Percentiles rank a stretch among this genome's conserved stretches.
These are phyloP conservation scores for Homarus gammarus DNA, from an alignment of 2,888 invertebrate genomes.

Conservation along the genomic window DNA sequence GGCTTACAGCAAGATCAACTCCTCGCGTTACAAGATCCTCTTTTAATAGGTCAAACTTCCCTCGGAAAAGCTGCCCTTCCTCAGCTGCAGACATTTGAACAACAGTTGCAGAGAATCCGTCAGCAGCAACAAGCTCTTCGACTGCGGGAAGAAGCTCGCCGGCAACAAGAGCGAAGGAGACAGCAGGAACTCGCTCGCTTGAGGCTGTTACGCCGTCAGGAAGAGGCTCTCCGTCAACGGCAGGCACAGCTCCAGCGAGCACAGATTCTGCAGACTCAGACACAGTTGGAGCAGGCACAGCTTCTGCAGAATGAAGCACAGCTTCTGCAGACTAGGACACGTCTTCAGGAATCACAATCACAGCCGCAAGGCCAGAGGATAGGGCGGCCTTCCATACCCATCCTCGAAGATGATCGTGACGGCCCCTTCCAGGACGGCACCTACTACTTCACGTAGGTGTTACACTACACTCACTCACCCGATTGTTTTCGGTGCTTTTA, in stretches of 20 bases:
- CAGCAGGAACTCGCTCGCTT: slow-evolving; percentile 7
- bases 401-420: slow-evolving; percentile 41
- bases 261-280: background rate
- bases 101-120: slow-evolving; percentile 1
- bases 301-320: background rate
- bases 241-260: background rate
- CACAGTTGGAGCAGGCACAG: background rate
- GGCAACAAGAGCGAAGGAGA: background rate
- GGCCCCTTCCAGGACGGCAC: slow-evolving; percentile 61
- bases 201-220: background rate
- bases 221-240: slow-evolving; percentile 10
- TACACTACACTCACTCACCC: background rate
- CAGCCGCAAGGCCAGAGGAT: background rate
- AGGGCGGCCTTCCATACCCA: slow-evolving; percentile 24
- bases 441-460: slow-evolving; percentile 51
- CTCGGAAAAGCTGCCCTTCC: background rate
- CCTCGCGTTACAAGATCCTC: background rate
- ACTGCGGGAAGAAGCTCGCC: background rate
- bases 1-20: background rate
- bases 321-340: background rate
- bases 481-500: no score
- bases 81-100: background rate
- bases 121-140: background rate
- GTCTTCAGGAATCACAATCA: background rate
- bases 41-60: background rate